A percentile compares a stretch with the other conserved stretches of the same genome.
Evolutionary conservation across 1,140 invertebrate species (phyloP).

Genomic region (Ylistrum balloti): DNA sequence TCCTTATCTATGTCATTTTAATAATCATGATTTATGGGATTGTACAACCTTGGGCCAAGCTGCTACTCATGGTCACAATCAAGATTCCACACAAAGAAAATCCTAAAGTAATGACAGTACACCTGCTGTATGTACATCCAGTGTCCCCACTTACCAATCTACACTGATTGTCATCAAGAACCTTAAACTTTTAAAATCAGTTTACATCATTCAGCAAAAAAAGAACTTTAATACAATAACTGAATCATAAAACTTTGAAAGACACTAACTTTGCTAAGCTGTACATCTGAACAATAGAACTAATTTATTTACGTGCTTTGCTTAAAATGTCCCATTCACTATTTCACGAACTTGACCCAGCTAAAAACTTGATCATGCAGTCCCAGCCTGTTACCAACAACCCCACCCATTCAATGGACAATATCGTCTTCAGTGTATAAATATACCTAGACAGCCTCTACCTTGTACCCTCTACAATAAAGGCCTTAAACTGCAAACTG

Average conservation of each 20-base stretch:
- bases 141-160: background rate
- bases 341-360: background rate
- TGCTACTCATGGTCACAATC: no score
- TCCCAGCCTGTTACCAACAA: background rate
- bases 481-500: no score
- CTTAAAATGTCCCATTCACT: background rate
- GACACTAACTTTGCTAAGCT: background rate
- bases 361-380: no score
- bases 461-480: no score
- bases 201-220: background rate
- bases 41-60: background rate
- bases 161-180: background rate
- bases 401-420: background rate
- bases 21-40: constrained; percentile 1
- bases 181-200: background rate
- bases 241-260: background rate
- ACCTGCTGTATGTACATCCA: background rate
- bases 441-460: no score
- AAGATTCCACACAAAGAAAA: background rate
- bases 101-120: background rate
- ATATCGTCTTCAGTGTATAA: background rate
- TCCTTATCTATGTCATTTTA: background rate
- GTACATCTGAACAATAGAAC: background rate
- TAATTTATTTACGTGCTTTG: background rate
- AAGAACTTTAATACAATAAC: background rate